Percentiles rank a stretch among this genome's conserved stretches.
phyloP scores from a whole-genome alignment of 2,888 invertebrate species.

The Onthophagus sagittarius region DNA sequence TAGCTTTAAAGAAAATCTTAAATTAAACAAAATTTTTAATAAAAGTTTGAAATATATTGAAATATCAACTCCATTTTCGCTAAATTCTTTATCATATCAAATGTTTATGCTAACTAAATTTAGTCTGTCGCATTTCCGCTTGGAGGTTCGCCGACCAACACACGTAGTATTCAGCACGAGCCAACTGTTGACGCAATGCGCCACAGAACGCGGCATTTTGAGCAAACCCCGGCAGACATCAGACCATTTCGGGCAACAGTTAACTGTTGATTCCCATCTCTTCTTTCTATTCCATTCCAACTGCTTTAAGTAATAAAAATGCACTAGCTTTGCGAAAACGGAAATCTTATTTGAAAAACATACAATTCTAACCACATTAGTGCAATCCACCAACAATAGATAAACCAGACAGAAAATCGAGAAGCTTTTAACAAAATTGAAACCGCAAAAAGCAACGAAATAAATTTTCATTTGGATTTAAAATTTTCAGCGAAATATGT shows the following conservation, averaged over 20 bases:
- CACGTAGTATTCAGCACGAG: not conserved
- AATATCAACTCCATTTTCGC: too few species aligned
- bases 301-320: conserved; percentile 6
- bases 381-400: too few species aligned
- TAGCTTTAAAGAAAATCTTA: not conserved
- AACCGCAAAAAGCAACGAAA: too few species aligned
- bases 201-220: not conserved
- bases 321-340: not conserved
- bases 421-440: too few species aligned
- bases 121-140: not conserved
- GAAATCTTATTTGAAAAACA: too few species aligned
- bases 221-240: not conserved
- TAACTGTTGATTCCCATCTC: conserved; percentile 5
- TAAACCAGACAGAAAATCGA: too few species aligned
- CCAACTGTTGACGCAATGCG: conserved; percentile 12
- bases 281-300: not conserved
- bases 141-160: not conserved
- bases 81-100: not conserved
- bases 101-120: not conserved
- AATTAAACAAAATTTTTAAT: too few species aligned
- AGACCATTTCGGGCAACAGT: conserved; percentile 11
- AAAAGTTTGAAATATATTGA: too few species aligned
- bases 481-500: too few species aligned
- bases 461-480: too few species aligned
- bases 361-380: too few species aligned